Evolutionary conservation across 1,140 invertebrate species (phyloP), one percentile per base, ranked within the genome.

Genomic region (Heliconius hewitsoni): DNA sequence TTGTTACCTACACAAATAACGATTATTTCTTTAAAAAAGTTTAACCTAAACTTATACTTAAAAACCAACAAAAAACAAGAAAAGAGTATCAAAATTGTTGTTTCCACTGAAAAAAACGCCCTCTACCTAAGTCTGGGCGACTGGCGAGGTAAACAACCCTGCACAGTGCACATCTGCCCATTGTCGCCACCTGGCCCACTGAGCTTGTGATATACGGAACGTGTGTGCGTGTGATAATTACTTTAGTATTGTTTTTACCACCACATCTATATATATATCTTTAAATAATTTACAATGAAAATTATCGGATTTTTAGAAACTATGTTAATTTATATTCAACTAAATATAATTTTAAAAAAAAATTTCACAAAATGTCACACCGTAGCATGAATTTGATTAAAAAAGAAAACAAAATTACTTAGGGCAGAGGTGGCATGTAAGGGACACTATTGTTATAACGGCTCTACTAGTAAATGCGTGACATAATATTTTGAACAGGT

Each of bases 141-240:
- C 50, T 71, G 55, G 27, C 76, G 78, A 78, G 81, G 81, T 83
- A 80, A 80, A 80, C 81, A 83, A 83, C 81, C 81, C 81, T 30
- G 60, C 72, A 23, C 16, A 6, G 27, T 66, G 79, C 78, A 80
- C 82, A 83, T 80, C 82, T 83, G 82, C 79, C 74, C 71, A 60
- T 79, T 79, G 79, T 46, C 60, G 19, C 37, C 82, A 83, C 78
- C 82, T 83, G 82, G 79, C 75, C 75, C 19, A 16, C 70, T 52
- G 74, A 37, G 52, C 30, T 57, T 60, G 73, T 60, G 73, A 74
- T 74, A 52, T 66, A 66, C 60, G 60, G 60, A 13, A 66, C n/a
- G 57, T 60, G n/a, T 66, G 27, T 30, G 60, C 60, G 60, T 66
- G 60, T 13, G 27, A 60, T 8, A 23, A 11, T 11, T 23, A 60